Evolutionary conservation across 2,113 vertebrate genomes (phyloP).

Genomic region (Pterocles gutturalis): DNA sequence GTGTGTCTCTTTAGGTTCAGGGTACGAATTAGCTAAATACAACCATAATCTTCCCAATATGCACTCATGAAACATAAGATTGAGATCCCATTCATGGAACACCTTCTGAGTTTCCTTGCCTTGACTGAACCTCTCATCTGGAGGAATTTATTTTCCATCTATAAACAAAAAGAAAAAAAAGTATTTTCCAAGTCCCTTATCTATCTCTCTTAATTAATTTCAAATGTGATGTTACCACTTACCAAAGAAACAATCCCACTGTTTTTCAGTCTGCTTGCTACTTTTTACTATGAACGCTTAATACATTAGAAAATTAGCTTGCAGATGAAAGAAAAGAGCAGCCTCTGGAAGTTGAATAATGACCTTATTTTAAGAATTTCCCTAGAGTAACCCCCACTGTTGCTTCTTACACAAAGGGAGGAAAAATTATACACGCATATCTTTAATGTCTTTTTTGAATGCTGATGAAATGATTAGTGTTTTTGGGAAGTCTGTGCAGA

Average conservation of each 20-base stretch:
- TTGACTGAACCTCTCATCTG: not conserved
- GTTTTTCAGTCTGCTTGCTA: not conserved
- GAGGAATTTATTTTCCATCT: not conserved
- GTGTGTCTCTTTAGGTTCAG: not conserved
- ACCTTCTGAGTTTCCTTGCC: not conserved
- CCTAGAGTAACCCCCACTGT: conserved; percentile 30
- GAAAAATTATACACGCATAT: not conserved
- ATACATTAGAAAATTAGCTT: conserved; percentile 47
- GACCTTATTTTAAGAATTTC: conserved; percentile 49
- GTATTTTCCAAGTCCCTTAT: not conserved
- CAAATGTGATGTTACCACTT: not conserved
- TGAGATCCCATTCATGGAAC: not conserved
- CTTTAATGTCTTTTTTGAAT: conserved; percentile 56
- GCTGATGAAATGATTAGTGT: conserved; percentile 35
- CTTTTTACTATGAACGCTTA: not conserved
- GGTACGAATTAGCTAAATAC: not conserved
- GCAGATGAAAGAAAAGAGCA: conserved; percentile 46
- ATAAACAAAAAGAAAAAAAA: not conserved
- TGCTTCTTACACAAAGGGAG: conserved; percentile 15
- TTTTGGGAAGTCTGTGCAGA: conserved; percentile 24
- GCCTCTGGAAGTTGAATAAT: conserved; percentile 42
- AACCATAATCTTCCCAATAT: not conserved
- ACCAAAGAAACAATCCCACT: not conserved
- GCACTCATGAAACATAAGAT: not conserved
- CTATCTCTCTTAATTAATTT: not conserved